phyloP scores from a whole-genome alignment of 2,888 invertebrate species.

The Pterobdella sp. region DNA sequence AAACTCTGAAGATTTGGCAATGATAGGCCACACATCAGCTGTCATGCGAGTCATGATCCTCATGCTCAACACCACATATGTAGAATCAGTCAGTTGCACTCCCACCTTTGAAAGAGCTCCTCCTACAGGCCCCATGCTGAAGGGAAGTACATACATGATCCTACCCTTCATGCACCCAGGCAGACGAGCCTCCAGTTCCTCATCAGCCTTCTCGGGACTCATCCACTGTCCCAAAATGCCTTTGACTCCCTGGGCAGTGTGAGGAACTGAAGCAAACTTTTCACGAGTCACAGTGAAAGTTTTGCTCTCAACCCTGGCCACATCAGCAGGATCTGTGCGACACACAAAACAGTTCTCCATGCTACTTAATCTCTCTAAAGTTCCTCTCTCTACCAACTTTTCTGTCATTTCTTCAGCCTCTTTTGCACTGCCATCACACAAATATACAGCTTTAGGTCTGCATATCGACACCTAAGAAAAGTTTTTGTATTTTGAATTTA shows the following conservation, averaged over 20 bases:
- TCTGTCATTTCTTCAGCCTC: slow-evolving; percentile 49
- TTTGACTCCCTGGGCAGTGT: slow-evolving; percentile 35
- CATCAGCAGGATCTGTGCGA: slow-evolving; percentile 42
- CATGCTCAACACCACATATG: slow-evolving; percentile 42
- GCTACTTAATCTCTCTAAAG: slow-evolving; percentile 69
- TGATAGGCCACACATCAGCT: slow-evolving; percentile 34
- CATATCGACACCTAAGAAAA: slow-evolving; percentile 29
- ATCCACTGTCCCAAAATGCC: slow-evolving; percentile 41
- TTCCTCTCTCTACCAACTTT: slow-evolving; percentile 62
- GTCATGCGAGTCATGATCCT: slow-evolving; percentile 41
- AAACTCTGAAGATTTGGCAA: slow-evolving; percentile 37
- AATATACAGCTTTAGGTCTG: slow-evolving; percentile 43
- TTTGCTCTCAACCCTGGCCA: slow-evolving; percentile 42
- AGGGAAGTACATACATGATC: slow-evolving; percentile 42
- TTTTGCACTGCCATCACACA: slow-evolving; percentile 46
- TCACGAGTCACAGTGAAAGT: slow-evolving; percentile 40
- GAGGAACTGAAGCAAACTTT: slow-evolving; percentile 38
- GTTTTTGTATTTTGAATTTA: not conserved
- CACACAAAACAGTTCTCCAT: slow-evolving; percentile 67
- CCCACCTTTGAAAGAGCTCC: slow-evolving; percentile 41
- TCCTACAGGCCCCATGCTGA: slow-evolving; percentile 43
- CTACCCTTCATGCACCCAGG: slow-evolving; percentile 37
- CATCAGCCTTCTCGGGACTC: slow-evolving; percentile 36
- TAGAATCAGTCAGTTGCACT: slow-evolving; percentile 41
- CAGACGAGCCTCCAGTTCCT: slow-evolving; percentile 32